phyloP scores from a whole-genome alignment of 2,888 invertebrate species.

The Drosophila bunnanda region DNA sequence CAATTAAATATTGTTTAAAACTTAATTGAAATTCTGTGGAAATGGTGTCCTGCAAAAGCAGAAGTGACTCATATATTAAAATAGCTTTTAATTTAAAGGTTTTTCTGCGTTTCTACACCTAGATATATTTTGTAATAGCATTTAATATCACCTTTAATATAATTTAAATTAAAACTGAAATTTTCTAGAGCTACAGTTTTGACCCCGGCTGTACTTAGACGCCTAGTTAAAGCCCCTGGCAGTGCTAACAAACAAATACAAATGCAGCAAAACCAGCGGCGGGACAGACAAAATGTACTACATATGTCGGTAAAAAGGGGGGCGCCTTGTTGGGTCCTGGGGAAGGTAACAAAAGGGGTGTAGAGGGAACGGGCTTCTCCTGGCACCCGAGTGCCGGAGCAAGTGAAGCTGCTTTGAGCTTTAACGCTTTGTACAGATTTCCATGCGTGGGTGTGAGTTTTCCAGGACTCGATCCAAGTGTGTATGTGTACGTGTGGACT shows the following conservation, averaged over 20 bases:
- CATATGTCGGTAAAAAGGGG: conserved; percentile 59
- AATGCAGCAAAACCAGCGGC: conserved; percentile 48
- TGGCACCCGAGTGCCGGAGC: conserved; percentile 4
- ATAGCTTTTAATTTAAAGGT: not conserved
- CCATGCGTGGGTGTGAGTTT: conserved; percentile 17
- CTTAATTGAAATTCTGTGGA: not conserved
- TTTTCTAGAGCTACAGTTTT: not conserved
- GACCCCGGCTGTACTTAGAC: not conserved
- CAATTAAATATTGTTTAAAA: not conserved
- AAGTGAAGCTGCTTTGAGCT: conserved; percentile 59
- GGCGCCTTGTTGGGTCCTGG: not conserved
- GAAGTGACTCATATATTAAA: not conserved
- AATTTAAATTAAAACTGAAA: not conserved
- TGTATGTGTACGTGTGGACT: conserved; percentile 24
- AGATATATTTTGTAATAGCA: too few species aligned
- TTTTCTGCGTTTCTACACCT: not conserved
- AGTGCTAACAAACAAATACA: conserved; percentile 73
- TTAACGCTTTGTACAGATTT: conserved; percentile 51
- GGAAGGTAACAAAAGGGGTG: not conserved
- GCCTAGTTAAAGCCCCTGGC: conserved; percentile 42
- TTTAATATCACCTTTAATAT: not conserved
- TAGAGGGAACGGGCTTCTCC: not conserved
- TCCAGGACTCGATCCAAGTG: not conserved
- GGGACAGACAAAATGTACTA: conserved; percentile 64
- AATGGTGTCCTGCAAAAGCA: not conserved